Evolutionary conservation across 2,888 invertebrate species (phyloP), one percentile per base, ranked within the genome.

Genomic region (Caprella mutica): DNA sequence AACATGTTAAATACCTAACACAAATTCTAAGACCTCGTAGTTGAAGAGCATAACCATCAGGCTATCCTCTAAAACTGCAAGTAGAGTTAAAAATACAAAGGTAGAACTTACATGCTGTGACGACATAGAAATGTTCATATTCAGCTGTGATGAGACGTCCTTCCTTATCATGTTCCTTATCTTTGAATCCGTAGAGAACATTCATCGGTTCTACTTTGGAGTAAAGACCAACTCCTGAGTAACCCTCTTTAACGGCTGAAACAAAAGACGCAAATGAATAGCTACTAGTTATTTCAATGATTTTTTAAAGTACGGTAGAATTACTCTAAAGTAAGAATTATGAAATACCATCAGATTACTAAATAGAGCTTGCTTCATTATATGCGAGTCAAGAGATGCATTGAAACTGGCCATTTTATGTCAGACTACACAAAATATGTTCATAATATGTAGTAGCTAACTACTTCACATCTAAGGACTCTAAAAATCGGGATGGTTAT

Each of bases 221-320:
- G 69, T 87, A 86, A 29, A 97, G 76, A 12, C 85, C 92, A 17
- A 96, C 89, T 8, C 98, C 98, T 3, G 93, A 88, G 73, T 97
- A 93, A 0, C 97, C 97, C 55, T 86, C 74, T 42, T 72, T 68
- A 65, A 65, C 40, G 3, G 62, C 66, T 59, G 61, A 8, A 55
- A 48, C 19, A 75, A 40, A 40, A 27, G 30, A 42, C 4, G 6
- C 42, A 8, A 19, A n/a, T 9, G 17, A n/a, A 21, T 4, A 5
- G n/a, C 33, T 33, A 43, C 14, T 2, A 14, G 43, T 5, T 2
- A 14, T 2, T 2, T 43, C 43, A 43, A 3, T 38, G 38, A 38
- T 17, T 17, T 17, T 38, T 38, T 19, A 38, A 38, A 19, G n/a
- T 17, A 2, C 19, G 3, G 38, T 17, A 17, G 4, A n/a, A 17